Percentiles rank a stretch among this genome's conserved stretches.
Evolutionary conservation across 2,113 vertebrate genomes (phyloP).

Genomic region (Monopterus albus): DNA sequence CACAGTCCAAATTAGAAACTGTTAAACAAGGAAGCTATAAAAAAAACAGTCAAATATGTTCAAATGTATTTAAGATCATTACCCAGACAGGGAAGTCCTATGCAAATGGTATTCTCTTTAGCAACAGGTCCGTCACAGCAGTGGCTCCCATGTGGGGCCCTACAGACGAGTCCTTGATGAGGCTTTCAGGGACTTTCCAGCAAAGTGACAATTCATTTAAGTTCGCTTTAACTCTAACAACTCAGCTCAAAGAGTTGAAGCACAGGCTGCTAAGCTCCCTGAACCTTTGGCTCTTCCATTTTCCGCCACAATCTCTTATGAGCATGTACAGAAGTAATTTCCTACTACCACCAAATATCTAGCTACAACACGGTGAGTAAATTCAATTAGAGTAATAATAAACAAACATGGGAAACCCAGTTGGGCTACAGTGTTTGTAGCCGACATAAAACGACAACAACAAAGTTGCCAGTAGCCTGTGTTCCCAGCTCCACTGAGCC

Average conservation of each 20-base stretch:
- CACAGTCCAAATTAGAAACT: background rate
- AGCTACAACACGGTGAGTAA: background rate
- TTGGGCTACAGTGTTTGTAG: background rate
- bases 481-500: conserved; percentile 22
- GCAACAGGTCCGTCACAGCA: background rate
- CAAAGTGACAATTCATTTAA: conserved; percentile 14
- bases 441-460: background rate
- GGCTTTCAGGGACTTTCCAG: conserved; percentile 25
- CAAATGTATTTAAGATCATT: too few species aligned
- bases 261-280: conserved; percentile 47
- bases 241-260: conserved; percentile 26
- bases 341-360: background rate
- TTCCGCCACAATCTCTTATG: conserved; percentile 22
- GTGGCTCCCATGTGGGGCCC: conserved; percentile 44
- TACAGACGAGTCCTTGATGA: conserved; percentile 9
- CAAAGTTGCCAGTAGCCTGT: conserved; percentile 1
- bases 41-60: too few species aligned
- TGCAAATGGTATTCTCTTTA: conserved; percentile 17
- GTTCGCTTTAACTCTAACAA: conserved; percentile 17
- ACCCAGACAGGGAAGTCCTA: too few species aligned
- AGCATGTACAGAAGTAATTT: background rate
- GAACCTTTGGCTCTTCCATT: conserved; percentile 31
- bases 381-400: background rate
- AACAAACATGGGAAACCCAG: background rate
- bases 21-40: too few species aligned